A percentile compares a stretch with the other conserved stretches of the same genome.
phyloP scores from a whole-genome alignment of 2,113 vertebrate species.

The Smithornis capensis region DNA sequence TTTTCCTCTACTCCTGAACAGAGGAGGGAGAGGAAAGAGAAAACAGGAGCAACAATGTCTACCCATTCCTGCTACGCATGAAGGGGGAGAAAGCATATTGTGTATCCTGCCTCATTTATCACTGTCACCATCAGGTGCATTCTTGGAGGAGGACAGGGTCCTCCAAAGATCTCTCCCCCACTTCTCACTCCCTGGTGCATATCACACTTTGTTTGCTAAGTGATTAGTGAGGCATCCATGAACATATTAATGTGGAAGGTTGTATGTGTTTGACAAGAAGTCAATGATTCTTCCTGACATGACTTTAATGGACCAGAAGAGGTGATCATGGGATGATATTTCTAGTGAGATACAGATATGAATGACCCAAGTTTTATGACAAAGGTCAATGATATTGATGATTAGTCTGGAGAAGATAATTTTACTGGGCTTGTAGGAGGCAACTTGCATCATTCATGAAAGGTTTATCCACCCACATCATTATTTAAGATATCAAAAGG shows the following conservation, averaged over 20 bases:
- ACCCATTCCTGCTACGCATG: not conserved
- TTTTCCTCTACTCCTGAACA: not conserved
- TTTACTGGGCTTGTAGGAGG: slow-evolving; percentile 66
- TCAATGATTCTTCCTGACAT: slow-evolving; percentile 76
- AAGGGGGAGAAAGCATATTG: not conserved
- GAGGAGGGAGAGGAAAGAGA: not conserved
- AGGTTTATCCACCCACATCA: not conserved
- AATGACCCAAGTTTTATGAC: slow-evolving; percentile 72
- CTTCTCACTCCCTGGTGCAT: not conserved
- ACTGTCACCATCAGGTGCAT: not conserved
- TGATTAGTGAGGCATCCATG: slow-evolving; percentile 59
- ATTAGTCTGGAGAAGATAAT: slow-evolving; percentile 70
- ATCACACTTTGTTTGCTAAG: slow-evolving; percentile 50
- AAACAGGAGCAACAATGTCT: not conserved
- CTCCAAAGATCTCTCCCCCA: not conserved
- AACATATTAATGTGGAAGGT: slow-evolving; percentile 65
- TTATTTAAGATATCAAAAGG: not conserved
- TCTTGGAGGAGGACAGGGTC: not conserved
- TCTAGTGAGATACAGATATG: slow-evolving; percentile 71
- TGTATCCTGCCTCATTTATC: slow-evolving; percentile 13
- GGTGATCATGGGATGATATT: slow-evolving; percentile 70
- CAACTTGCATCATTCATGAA: slow-evolving; percentile 66
- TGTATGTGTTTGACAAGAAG: slow-evolving; percentile 74
- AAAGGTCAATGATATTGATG: slow-evolving; percentile 75
- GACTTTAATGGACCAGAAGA: slow-evolving; percentile 73